These are phyloP conservation scores for Apodemia mormo DNA, from an alignment of 2,888 invertebrate genomes.

Conservation along the genomic window DNA sequence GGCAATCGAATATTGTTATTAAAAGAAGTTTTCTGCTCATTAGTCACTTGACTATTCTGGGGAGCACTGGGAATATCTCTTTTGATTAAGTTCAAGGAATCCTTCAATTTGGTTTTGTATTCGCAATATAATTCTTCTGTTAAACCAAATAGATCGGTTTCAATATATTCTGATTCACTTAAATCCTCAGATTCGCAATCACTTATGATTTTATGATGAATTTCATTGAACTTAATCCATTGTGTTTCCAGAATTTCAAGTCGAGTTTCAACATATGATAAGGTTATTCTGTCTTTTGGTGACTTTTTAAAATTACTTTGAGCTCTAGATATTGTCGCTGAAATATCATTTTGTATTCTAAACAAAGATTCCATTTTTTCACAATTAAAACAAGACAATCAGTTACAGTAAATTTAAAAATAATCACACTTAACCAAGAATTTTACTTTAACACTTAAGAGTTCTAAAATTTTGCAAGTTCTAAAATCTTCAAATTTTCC, in stretches of 20 bases:
- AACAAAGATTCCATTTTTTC: not conserved
- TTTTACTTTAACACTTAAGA: too few species aligned
- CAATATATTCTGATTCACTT: conserved; percentile 20
- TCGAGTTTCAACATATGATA: conserved; percentile 25
- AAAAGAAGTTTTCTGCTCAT: conserved; percentile 25
- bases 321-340: conserved; percentile 5
- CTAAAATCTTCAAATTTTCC: conserved; percentile 2
- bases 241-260: conserved; percentile 26
- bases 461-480: not conserved
- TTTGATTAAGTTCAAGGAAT: too few species aligned
- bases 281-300: conserved; percentile 27
- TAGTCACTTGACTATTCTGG: conserved; percentile 14
- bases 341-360: conserved; percentile 8
- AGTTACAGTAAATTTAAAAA: not conserved
- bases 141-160: conserved; percentile 21
- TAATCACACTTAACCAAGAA: not conserved
- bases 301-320: conserved; percentile 12
- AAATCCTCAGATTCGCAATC: conserved; percentile 3
- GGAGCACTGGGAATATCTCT: not conserved
- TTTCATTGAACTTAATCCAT: conserved; percentile 27
- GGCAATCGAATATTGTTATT: too few species aligned
- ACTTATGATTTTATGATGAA: conserved; percentile 21
- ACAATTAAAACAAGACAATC: not conserved
- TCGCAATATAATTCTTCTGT: conserved; percentile 24
- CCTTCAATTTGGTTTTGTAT: too few species aligned